Evolutionary conservation across 1,140 invertebrate species (phyloP).

Genomic region (Drosophila paulistorum): DNA sequence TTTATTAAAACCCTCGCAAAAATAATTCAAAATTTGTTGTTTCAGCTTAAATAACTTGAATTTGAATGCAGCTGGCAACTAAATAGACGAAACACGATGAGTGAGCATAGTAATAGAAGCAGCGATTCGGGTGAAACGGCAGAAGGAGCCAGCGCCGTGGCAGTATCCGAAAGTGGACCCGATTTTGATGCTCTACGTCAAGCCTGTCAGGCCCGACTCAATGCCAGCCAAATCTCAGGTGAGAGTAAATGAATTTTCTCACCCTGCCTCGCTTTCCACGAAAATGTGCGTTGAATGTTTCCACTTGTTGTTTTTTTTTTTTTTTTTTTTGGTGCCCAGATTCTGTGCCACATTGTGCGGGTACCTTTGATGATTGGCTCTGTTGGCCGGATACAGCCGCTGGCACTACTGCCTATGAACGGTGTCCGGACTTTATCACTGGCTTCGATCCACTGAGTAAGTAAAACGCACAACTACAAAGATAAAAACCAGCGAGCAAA

Average conservation of each 20-base stretch:
- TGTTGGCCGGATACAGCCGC: slow-evolving; percentile 94
- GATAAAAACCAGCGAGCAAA: neutral
- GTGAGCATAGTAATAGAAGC: slow-evolving; percentile 45
- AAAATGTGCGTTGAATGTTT: slow-evolving; percentile 47
- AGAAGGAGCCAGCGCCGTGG: slow-evolving; percentile 13
- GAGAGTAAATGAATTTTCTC: slow-evolving; percentile 17
- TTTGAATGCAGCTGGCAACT: slow-evolving; percentile 28
- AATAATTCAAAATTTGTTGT: slow-evolving; percentile 32
- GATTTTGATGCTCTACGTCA: slow-evolving; percentile 62
- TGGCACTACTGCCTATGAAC: slow-evolving; percentile 87
- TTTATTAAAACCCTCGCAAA: slow-evolving; percentile 34
- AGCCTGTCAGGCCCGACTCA: slow-evolving; percentile 54
- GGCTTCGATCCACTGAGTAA: slow-evolving; percentile 88
- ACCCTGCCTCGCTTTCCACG: slow-evolving; percentile 34
- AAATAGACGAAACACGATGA: slow-evolving; percentile 35
- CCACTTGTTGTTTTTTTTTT: slow-evolving; percentile 25
- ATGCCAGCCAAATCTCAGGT: slow-evolving; percentile 39
- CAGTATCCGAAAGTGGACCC: slow-evolving; percentile 53
- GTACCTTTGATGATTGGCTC: slow-evolving; percentile 92
- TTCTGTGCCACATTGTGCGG: slow-evolving; percentile 87
- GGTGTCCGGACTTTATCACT: slow-evolving; percentile 90
- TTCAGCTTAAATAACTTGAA: slow-evolving; percentile 45
- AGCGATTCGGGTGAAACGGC: slow-evolving; percentile 18
- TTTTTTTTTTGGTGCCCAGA: slow-evolving; percentile 69
- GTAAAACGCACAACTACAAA: slow-evolving; percentile 51